These are phyloP conservation scores for Rana temporaria DNA, from an alignment of 2,113 vertebrate genomes.

Conservation along the genomic window DNA sequence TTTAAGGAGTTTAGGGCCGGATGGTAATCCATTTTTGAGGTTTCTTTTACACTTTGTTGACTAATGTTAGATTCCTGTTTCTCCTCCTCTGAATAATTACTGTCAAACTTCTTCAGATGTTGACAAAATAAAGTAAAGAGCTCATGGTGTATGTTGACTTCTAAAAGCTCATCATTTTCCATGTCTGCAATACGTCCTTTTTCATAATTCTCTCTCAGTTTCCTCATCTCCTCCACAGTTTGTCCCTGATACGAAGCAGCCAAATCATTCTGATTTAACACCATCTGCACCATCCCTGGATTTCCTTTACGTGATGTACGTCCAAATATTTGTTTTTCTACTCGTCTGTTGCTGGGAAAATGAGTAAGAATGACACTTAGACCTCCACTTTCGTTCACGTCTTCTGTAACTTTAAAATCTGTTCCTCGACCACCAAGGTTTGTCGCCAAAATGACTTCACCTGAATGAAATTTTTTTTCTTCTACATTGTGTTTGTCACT, in stretches of 20 bases:
- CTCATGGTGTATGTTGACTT: conserved; percentile 11
- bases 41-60: background rate
- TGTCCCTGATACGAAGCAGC: conserved; percentile 6
- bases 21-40: conserved; percentile 54
- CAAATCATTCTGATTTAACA: conserved; percentile 63
- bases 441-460: conserved; percentile 67
- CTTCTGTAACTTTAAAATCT: conserved; percentile 61
- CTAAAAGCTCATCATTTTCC: conserved; percentile 19
- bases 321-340: conserved; percentile 71
- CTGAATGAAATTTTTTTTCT: conserved; percentile 42
- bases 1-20: conserved; percentile 57
- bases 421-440: conserved; percentile 71
- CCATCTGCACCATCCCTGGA: conserved; percentile 69
- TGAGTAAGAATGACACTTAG: conserved; percentile 71
- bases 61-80: background rate
- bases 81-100: background rate
- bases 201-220: conserved; percentile 22
- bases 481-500: conserved; percentile 59
- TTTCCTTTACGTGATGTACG: conserved; percentile 69
- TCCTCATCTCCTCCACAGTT: conserved; percentile 6
- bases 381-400: conserved; percentile 65
- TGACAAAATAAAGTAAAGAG: conserved; percentile 29
- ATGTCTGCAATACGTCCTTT: background rate
- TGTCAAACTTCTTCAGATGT: background rate
- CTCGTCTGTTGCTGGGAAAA: conserved; percentile 64